These are phyloP conservation scores for Isichthys henryi DNA, from an alignment of 2,113 vertebrate species.

Conservation along the genomic window DNA sequence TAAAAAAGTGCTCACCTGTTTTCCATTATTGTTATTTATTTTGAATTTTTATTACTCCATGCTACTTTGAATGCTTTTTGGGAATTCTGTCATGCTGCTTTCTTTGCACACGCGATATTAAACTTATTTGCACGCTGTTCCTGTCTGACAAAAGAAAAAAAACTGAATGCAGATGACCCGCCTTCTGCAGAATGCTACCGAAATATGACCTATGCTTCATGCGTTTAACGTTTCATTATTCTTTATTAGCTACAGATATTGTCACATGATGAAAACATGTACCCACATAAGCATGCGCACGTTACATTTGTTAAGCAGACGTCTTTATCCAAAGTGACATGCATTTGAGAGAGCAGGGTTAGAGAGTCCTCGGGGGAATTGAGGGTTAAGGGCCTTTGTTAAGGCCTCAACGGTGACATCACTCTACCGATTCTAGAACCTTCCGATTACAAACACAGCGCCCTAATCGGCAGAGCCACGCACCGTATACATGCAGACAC, in stretches of 20 bases:
- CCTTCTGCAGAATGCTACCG: not conserved
- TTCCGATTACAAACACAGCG: not conserved
- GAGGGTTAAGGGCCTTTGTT: not conserved
- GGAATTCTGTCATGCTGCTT: not conserved
- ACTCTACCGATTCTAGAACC: not conserved
- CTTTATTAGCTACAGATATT: not conserved
- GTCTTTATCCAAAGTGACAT: not conserved
- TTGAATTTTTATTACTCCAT: not conserved
- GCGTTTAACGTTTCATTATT: not conserved
- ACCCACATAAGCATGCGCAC: not conserved
- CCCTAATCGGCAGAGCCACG: not conserved
- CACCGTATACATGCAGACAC: constrained; percentile 9
- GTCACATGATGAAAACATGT: not conserved
- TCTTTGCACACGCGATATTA: not conserved
- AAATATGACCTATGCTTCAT: not conserved
- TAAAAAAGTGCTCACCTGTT: not conserved
- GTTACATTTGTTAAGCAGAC: not conserved
- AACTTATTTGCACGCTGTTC: too few species aligned
- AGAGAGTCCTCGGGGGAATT: not conserved
- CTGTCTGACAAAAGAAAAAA: not conserved
- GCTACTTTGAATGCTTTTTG: not conserved
- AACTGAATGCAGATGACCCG: not conserved
- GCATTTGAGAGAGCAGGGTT: not conserved
- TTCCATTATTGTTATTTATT: not conserved
- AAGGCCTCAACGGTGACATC: not conserved